Percentiles rank a stretch among this genome's conserved stretches.
phyloP scores from a whole-genome alignment of 2,113 vertebrate species.

The Perca fluviatilis region DNA sequence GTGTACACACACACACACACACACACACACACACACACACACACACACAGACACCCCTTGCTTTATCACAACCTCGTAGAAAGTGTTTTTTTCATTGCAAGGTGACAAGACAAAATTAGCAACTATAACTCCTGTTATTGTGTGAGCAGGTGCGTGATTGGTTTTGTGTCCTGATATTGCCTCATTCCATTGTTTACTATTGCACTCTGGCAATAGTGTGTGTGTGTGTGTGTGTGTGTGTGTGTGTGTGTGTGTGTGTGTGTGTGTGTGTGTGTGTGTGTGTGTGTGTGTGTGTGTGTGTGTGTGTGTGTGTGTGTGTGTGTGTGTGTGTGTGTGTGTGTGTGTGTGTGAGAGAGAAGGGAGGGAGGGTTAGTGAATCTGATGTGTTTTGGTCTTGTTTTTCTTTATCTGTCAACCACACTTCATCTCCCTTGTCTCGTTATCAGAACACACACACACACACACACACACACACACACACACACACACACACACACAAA shows the following conservation, averaged over 20 bases:
- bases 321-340: constrained; percentile 1
- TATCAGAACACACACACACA: background rate
- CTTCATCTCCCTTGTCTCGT: background rate
- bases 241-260: background rate
- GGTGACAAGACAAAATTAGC: constrained; percentile 1
- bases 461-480: background rate
- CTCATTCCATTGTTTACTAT: too few relatives aligned
- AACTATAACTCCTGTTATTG: background rate
- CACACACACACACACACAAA: constrained; percentile 1
- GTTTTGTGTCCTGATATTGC: too few relatives aligned
- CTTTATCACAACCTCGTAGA: background rate
- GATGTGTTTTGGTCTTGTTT: constrained; percentile 7
- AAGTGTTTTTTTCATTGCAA: background rate
- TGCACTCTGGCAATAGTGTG: too few relatives aligned
- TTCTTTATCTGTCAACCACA: constrained; percentile 10
- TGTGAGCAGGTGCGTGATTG: too few relatives aligned
- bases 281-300: background rate
- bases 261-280: background rate
- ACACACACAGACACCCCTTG: too few relatives aligned
- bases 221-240: background rate
- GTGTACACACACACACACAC: background rate
- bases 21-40: too few relatives aligned
- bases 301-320: background rate
- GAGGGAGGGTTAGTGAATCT: background rate
- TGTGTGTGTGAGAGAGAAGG: background rate